These are phyloP conservation scores for Eristalis tenax DNA, from an alignment of 2,888 invertebrate genomes.

Conservation along the genomic window DNA sequence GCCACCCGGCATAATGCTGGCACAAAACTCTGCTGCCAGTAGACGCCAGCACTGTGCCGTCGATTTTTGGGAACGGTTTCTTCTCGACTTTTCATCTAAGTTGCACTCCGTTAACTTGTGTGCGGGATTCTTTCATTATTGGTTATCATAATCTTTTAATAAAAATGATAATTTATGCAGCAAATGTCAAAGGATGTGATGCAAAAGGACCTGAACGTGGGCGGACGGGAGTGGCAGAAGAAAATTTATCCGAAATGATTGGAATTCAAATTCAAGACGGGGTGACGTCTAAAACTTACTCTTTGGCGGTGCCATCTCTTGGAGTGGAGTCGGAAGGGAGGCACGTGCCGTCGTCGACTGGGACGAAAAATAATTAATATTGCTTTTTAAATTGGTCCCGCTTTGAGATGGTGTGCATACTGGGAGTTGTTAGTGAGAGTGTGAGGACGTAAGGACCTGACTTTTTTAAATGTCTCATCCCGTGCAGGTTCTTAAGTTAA, in stretches of 20 bases:
- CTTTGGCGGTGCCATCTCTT: not conserved
- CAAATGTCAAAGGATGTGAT: not conserved
- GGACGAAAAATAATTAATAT: not conserved
- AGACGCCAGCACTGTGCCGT: too few species aligned
- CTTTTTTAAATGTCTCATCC: too few species aligned
- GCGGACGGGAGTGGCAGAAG: not conserved
- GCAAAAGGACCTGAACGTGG: not conserved
- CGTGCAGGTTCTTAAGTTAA: too few species aligned
- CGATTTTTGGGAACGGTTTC: not conserved
- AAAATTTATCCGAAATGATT: slow-evolving; percentile 11
- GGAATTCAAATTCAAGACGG: slow-evolving; percentile 9
- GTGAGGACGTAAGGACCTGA: too few species aligned
- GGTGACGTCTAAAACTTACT: not conserved
- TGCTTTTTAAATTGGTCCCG: not conserved
- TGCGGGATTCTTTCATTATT: slow-evolving; percentile 9
- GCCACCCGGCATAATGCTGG: not conserved
- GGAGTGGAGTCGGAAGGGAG: not conserved
- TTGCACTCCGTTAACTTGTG: not conserved
- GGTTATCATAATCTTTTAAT: slow-evolving; percentile 38
- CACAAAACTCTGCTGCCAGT: too few species aligned
- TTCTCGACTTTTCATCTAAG: not conserved
- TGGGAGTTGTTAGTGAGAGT: too few species aligned
- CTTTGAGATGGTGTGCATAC: too few species aligned
- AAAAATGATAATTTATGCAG: slow-evolving; percentile 48
- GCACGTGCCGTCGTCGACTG: not conserved